Percentiles rank a stretch among this genome's conserved stretches.
Conservation (phyloP, 2,888 invertebrate genomes). For the Phaonia tiefii region DNA sequence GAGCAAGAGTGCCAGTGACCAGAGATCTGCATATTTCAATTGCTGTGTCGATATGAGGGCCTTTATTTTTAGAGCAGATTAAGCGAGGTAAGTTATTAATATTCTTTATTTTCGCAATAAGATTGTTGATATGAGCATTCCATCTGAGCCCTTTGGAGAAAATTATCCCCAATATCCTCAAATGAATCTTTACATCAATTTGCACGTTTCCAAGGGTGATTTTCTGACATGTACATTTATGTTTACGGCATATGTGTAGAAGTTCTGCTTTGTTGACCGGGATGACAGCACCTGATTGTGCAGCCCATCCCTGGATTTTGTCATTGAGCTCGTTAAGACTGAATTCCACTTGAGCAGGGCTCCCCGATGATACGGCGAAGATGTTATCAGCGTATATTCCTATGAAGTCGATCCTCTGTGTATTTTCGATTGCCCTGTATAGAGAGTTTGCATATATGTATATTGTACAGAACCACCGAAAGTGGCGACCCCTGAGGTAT, state of each 20-base stretch:
- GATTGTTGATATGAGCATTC: constrained; percentile 25
- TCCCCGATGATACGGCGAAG: no score
- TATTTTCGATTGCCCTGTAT: background rate
- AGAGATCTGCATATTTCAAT: constrained; percentile 38
- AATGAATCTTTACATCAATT: background rate
- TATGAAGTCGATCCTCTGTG: no score
- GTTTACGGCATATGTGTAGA: constrained; percentile 18
- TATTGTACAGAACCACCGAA: constrained; percentile 14
- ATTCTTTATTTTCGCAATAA: constrained; percentile 19
- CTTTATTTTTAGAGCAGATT: constrained; percentile 42
- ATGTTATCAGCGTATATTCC: no score
- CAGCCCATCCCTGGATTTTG: background rate
- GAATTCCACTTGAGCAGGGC: background rate
- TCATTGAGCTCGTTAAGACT: background rate
- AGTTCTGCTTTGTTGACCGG: background rate
- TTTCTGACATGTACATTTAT: background rate
- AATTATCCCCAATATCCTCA: constrained; percentile 2
- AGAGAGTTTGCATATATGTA: constrained; percentile 3
- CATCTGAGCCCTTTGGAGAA: constrained; percentile 26
- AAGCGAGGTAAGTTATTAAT: constrained; percentile 46
- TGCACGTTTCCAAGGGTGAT: background rate
- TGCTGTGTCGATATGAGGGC: constrained; percentile 49
- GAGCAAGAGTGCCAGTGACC: constrained; percentile 27
- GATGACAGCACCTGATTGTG: background rate
- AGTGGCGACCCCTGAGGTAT: constrained; percentile 13